Evolutionary conservation across 1,140 invertebrate genomes (phyloP).

Genomic region (Wiebesia pumilae): DNA sequence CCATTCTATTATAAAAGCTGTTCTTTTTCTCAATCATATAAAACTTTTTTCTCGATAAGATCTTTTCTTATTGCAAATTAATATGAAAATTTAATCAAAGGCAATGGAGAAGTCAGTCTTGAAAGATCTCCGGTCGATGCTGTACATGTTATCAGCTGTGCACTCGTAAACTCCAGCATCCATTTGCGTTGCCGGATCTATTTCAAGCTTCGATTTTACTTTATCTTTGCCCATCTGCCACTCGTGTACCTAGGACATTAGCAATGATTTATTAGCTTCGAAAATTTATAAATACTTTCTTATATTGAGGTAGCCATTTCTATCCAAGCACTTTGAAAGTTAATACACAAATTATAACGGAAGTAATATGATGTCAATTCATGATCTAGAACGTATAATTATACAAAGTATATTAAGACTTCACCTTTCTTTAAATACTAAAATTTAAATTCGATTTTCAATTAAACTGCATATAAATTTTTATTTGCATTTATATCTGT

Average conservation of each 20-base stretch:
- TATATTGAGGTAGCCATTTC: too few relatives aligned
- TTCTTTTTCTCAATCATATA: not conserved
- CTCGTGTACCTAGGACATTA: conserved; percentile 83
- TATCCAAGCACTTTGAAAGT: too few relatives aligned
- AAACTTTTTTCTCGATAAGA: not conserved
- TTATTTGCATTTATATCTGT: too few relatives aligned
- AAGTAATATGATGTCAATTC: too few relatives aligned
- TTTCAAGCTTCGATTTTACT: conserved; percentile 94
- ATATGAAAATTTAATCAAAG: conserved; percentile 80
- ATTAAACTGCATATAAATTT: too few relatives aligned
- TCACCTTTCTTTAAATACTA: too few relatives aligned
- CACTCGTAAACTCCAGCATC: conserved; percentile 93
- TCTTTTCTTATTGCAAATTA: not conserved
- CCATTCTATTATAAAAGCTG: not conserved
- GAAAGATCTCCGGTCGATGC: conserved; percentile 90
- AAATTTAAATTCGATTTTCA: too few relatives aligned
- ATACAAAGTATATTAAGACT: too few relatives aligned
- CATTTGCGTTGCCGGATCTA: conserved; percentile 94
- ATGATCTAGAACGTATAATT: too few relatives aligned
- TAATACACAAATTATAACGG: too few relatives aligned
- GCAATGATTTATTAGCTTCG: too few relatives aligned
- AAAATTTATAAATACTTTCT: too few relatives aligned
- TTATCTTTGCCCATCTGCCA: conserved; percentile 87
- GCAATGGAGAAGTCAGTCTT: conserved; percentile 94
- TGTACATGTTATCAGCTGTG: conserved; percentile 94